phyloP scores from a whole-genome alignment of 2,113 vertebrate species.

The Ranitomeya variabilis region DNA sequence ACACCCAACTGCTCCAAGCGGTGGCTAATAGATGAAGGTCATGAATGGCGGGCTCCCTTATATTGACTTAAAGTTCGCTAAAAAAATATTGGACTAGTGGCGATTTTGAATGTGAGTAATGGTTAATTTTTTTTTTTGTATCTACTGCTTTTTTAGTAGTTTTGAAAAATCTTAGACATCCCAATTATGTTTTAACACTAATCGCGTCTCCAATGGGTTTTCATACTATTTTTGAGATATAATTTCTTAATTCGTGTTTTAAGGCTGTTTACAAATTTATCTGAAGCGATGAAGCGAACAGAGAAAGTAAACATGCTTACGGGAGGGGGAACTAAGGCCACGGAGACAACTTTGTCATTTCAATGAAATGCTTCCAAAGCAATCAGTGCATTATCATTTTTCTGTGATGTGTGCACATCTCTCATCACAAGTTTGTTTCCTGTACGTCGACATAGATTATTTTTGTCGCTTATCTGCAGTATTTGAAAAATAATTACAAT shows the following conservation, averaged over 20 bases:
- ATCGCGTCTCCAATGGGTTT: no score
- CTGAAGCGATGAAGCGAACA: not conserved
- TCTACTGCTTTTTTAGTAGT: no score
- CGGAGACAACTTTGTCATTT: not conserved
- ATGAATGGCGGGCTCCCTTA: no score
- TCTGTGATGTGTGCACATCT: constrained; percentile 8
- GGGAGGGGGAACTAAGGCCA: not conserved
- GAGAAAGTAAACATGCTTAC: not conserved
- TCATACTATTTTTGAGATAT: no score
- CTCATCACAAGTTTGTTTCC: not conserved
- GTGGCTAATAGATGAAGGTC: no score
- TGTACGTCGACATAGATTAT: not conserved
- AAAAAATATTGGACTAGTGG: no score
- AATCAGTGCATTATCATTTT: not conserved
- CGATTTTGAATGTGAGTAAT: no score
- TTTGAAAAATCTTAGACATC: no score
- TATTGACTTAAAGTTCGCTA: no score
- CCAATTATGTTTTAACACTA: no score
- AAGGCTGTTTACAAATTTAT: not conserved
- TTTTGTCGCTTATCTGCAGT: not conserved
- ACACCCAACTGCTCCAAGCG: no score
- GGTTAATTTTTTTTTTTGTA: no score
- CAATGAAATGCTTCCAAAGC: not conserved
- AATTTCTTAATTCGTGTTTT: not conserved
- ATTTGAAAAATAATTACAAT: not conserved